phyloP scores from a whole-genome alignment of 1,140 invertebrate genomes.

The Carposina sasakii region DNA sequence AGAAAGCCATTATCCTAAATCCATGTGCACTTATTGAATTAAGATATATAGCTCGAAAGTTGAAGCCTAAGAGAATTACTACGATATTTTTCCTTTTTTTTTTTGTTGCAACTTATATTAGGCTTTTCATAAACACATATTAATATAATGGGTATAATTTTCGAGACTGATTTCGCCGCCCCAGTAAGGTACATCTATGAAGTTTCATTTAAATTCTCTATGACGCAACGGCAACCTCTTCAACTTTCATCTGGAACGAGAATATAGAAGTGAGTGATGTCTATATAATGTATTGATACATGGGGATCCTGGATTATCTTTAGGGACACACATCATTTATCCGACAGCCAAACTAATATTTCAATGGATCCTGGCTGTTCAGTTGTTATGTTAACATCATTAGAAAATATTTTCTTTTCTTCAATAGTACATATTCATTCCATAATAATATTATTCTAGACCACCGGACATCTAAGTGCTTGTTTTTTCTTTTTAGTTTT shows the following conservation, averaged over 20 bases:
- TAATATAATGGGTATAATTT: slow-evolving; percentile 66
- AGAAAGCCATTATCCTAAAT: slow-evolving; percentile 62
- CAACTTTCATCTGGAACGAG: slow-evolving; percentile 67
- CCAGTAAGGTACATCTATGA: slow-evolving; percentile 64
- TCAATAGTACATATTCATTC: too few species aligned
- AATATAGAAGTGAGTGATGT: slow-evolving; percentile 13
- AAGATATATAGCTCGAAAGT: slow-evolving; percentile 63
- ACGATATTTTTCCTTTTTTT: slow-evolving; percentile 56
- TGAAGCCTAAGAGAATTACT: slow-evolving; percentile 65
- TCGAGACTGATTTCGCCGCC: slow-evolving; percentile 58
- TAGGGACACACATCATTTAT: too few species aligned
- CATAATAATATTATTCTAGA: too few species aligned
- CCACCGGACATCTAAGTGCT: too few species aligned
- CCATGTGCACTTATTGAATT: slow-evolving; percentile 68
- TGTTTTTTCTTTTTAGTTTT: too few species aligned
- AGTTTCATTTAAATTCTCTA: slow-evolving; percentile 68
- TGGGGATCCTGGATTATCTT: too few species aligned
- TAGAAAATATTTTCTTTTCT: too few species aligned
- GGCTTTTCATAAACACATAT: slow-evolving; percentile 65
- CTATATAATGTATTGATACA: too few species aligned
- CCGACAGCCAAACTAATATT: too few species aligned
- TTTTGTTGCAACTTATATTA: slow-evolving; percentile 65
- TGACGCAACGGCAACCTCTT: slow-evolving; percentile 54
- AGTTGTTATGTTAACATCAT: too few species aligned
- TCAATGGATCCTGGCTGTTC: too few species aligned